Evolutionary conservation across 1,140 invertebrate species (phyloP).

Genomic region (Sitobion miscanthi): DNA sequence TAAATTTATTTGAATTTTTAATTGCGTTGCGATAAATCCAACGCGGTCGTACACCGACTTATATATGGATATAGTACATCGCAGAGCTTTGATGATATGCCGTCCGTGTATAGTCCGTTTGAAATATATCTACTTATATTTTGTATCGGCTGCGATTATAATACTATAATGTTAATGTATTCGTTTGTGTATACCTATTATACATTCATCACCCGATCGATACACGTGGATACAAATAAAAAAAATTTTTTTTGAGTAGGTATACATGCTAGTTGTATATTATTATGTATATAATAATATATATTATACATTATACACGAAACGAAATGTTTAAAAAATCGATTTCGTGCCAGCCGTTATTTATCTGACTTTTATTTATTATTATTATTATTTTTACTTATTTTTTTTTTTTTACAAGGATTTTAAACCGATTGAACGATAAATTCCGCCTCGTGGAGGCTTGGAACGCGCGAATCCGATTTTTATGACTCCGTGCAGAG

Average conservation of each 20-base stretch:
- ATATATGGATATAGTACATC: background rate
- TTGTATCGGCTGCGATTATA: background rate
- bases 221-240: background rate
- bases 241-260: background rate
- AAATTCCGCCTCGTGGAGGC: background rate
- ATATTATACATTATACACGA: background rate
- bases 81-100: background rate
- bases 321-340: slow-evolving; percentile 30
- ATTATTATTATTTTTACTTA: slow-evolving; percentile 27
- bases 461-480: slow-evolving; percentile 31
- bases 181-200: background rate
- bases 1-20: background rate
- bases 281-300: background rate
- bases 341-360: background rate
- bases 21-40: background rate
- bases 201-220: background rate
- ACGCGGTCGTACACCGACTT: background rate
- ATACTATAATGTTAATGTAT: background rate
- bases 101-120: background rate
- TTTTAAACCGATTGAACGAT: slow-evolving; percentile 49
- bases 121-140: background rate
- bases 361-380: slow-evolving; percentile 27
- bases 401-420: slow-evolving; percentile 25
- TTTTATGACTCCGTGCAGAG: slow-evolving; percentile 40
- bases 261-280: background rate